These are phyloP conservation scores for Lindbergichthys nudifrons DNA, from an alignment of 2,797 vertebrate species.

Conservation along the genomic window DNA sequence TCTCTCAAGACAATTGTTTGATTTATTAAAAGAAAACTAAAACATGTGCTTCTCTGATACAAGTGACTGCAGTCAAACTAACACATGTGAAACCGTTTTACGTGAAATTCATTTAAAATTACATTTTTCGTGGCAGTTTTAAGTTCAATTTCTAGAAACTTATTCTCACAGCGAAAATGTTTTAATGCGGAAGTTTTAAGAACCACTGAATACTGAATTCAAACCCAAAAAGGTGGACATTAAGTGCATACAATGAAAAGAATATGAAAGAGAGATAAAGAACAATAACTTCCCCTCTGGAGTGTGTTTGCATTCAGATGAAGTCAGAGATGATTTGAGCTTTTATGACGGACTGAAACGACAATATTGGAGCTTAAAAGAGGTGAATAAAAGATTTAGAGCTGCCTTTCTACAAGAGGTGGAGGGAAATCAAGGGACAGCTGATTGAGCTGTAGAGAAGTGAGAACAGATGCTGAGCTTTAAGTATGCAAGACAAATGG, in stretches of 20 bases:
- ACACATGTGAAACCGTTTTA: neutral
- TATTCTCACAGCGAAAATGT: neutral
- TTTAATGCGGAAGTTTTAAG: neutral
- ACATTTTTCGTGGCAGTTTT: neutral
- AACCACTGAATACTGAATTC: neutral
- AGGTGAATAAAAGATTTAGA: slow-evolving; percentile 42
- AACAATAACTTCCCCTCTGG: neutral
- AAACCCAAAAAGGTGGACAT: neutral
- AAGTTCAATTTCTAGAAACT: neutral
- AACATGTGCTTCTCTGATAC: neutral
- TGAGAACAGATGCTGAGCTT: slow-evolving; percentile 17
- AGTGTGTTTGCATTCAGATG: slow-evolving; percentile 1
- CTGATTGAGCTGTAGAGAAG: slow-evolving; percentile 22
- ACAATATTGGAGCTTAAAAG: slow-evolving; percentile 27
- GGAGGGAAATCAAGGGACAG: slow-evolving; percentile 45
- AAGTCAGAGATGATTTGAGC: slow-evolving; percentile 4
- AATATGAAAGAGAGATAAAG: no score
- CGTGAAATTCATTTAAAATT: neutral
- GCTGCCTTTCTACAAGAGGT: slow-evolving; percentile 37
- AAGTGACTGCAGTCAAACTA: neutral
- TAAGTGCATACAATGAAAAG: neutral
- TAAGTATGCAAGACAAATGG: slow-evolving; percentile 13
- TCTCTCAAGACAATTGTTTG: neutral
- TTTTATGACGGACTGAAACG: slow-evolving; percentile 8
- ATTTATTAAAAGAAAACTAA: neutral